These are phyloP conservation scores for Ammospiza nelsoni DNA, from an alignment of 2,113 vertebrate species.

Conservation along the genomic window DNA sequence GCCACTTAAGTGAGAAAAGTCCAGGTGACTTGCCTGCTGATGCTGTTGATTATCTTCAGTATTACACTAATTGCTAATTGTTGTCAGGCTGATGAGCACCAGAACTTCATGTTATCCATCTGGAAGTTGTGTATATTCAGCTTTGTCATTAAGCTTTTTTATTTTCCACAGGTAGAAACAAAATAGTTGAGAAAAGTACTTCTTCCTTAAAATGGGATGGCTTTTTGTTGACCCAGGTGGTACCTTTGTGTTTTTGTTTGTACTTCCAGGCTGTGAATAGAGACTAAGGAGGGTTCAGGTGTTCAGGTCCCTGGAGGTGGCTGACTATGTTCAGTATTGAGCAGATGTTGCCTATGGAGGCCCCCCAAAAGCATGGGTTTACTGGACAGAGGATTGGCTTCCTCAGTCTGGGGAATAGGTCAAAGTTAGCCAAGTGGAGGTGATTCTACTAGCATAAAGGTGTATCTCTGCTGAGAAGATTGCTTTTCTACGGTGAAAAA, in stretches of 20 bases:
- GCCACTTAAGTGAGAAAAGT: neutral
- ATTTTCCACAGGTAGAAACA: neutral
- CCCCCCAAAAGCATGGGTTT: neutral
- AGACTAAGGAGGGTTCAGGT: neutral
- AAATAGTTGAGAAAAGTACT: neutral
- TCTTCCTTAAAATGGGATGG: neutral
- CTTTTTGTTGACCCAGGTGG: neutral
- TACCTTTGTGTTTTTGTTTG: neutral
- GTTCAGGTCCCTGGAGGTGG: neutral
- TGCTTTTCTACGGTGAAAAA: neutral
- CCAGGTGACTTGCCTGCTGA: neutral
- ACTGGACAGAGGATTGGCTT: neutral
- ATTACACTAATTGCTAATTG: neutral
- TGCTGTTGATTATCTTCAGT: neutral
- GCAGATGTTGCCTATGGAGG: fast-evolving
- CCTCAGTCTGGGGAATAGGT: neutral
- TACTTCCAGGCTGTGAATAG: neutral
- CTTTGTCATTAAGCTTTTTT: neutral
- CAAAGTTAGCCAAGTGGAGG: neutral
- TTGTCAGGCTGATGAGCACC: neutral
- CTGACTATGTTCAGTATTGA: neutral
- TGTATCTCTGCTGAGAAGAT: neutral
- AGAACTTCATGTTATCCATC: neutral
- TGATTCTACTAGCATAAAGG: neutral
- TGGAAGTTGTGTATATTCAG: neutral